A percentile compares a stretch with the other conserved stretches of the same genome.
phyloP scores from a whole-genome alignment of 2,113 vertebrate genomes.

The Romanogobio albipinnatus region DNA sequence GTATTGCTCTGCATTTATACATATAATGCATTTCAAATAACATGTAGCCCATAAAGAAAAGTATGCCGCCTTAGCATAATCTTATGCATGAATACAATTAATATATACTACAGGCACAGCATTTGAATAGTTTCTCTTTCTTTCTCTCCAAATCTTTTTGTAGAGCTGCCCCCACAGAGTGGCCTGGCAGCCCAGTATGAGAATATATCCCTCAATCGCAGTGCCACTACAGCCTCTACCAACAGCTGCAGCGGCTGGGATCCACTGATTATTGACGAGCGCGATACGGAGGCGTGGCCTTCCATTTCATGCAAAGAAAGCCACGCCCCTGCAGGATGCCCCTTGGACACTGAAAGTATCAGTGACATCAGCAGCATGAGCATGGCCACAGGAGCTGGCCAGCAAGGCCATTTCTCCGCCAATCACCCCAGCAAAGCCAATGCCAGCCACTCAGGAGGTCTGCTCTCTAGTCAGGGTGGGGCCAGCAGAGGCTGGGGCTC shows the following conservation, averaged over 20 bases:
- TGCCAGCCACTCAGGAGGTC: constrained; percentile 81
- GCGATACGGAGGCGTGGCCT: constrained; percentile 93
- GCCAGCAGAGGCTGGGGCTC: constrained; percentile 85
- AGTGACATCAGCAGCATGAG: constrained; percentile 80
- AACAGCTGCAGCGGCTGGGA: constrained; percentile 86
- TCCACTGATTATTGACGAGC: constrained; percentile 90
- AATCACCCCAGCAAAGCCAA: constrained; percentile 87
- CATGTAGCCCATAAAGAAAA: neutral
- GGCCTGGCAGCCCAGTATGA: constrained; percentile 94
- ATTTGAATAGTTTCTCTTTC: constrained; percentile 41
- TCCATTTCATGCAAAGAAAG: constrained; percentile 83
- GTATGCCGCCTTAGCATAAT: neutral
- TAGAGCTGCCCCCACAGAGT: constrained; percentile 86
- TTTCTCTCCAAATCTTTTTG: constrained; percentile 60
- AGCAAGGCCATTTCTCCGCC: constrained; percentile 88
- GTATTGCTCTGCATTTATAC: neutral
- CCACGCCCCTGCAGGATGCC: constrained; percentile 88
- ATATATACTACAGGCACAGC: neutral
- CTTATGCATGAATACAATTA: neutral
- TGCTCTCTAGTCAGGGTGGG: constrained; percentile 75
- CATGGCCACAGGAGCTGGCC: constrained; percentile 94
- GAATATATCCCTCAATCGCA: constrained; percentile 85
- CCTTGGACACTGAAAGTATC: constrained; percentile 87
- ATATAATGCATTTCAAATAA: neutral
- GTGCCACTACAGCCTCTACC: constrained; percentile 78